phyloP scores from a whole-genome alignment of 2,797 vertebrate genomes.

The Bufotes viridis region DNA sequence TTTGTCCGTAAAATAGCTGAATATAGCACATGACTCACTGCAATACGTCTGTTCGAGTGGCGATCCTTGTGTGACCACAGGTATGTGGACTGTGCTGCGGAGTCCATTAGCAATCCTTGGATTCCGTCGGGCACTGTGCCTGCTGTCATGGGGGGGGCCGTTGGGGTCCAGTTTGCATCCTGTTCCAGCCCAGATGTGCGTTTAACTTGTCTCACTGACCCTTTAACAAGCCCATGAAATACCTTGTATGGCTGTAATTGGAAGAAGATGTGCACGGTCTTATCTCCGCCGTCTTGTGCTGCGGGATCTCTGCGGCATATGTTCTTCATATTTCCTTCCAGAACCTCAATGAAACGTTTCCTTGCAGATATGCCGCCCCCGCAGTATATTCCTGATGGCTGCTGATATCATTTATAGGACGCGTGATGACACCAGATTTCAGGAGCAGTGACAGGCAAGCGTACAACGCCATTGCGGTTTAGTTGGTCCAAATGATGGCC shows the following conservation, averaged over 20 bases:
- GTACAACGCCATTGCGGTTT: not conserved
- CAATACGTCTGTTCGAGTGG: slow-evolving; percentile 14
- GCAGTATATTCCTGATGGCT: not conserved
- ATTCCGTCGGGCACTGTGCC: not conserved
- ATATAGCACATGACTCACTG: slow-evolving; percentile 16
- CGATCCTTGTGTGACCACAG: slow-evolving; percentile 19
- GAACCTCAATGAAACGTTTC: slow-evolving; percentile 21
- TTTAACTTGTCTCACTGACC: slow-evolving; percentile 42
- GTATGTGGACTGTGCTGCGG: slow-evolving; percentile 19
- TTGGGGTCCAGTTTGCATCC: slow-evolving; percentile 28
- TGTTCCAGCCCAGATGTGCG: slow-evolving; percentile 43
- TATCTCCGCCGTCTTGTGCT: not conserved
- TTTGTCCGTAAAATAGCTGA: not conserved
- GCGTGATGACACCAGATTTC: not conserved
- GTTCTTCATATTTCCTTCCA: slow-evolving; percentile 31
- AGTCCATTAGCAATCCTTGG: not conserved
- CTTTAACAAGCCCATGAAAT: slow-evolving; percentile 19
- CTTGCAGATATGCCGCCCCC: slow-evolving; percentile 11
- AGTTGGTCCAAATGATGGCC: not conserved
- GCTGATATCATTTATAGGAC: slow-evolving; percentile 18
- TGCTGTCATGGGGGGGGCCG: not conserved
- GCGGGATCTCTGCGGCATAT: slow-evolving; percentile 23
- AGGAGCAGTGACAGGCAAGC: not conserved
- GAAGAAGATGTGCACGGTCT: slow-evolving; percentile 23
- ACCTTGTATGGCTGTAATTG: slow-evolving; percentile 24